Base-by-base conservation (phyloP, 2,113 vertebrate genomes). In the Macquaria australasica region DNA sequence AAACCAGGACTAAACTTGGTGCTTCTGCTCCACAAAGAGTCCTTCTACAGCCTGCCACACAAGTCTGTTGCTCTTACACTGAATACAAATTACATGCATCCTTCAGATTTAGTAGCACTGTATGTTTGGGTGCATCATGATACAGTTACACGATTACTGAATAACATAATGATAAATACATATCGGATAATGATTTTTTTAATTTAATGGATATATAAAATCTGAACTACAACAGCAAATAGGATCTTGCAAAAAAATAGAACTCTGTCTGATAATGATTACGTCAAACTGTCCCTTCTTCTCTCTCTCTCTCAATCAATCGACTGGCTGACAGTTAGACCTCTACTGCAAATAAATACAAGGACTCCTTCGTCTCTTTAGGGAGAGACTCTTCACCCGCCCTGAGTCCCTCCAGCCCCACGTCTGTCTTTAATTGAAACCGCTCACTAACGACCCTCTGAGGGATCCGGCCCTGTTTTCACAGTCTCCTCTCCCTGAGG, bases 391-490 rank as follows among this genome's bases (percentile, higher is more conserved):
- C 82, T 21, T 63, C 48, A 50, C 66, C 18, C 66, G 37, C 43
- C 31, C 6, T 0, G 14, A 51, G 73, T 77, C 77, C 55, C 83
- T 75, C 58, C 72, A 74, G 73, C 67, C 25, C 25, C 77, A 45
- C 79, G 71, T 56, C 21, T 74, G 67, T 41, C 73, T 79, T 76
- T 93, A 93, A 94, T 93, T 90, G 88, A 92, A 94, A 83, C 51
- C 15, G 63, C 77, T 80, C 78, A 28, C 87, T 93, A 93, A 94
- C 90, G 55, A 90, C 87, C 79, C 93, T 91, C 89, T 76, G 53
- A 82, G 92, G 93, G 93, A 93, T 89, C 48, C 72, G 23, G 59
- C 34, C 67, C 73, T 85, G 77, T 90, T 90, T 80, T 67, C 81
- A 69, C 69, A 79, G 39, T 8, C 31, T 77, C 23, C 23, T n/a